Percentiles rank a stretch among this genome's conserved stretches.
These are phyloP conservation scores for Caerostris extrusa DNA, from an alignment of 1,140 invertebrate genomes.

Conservation along the genomic window DNA sequence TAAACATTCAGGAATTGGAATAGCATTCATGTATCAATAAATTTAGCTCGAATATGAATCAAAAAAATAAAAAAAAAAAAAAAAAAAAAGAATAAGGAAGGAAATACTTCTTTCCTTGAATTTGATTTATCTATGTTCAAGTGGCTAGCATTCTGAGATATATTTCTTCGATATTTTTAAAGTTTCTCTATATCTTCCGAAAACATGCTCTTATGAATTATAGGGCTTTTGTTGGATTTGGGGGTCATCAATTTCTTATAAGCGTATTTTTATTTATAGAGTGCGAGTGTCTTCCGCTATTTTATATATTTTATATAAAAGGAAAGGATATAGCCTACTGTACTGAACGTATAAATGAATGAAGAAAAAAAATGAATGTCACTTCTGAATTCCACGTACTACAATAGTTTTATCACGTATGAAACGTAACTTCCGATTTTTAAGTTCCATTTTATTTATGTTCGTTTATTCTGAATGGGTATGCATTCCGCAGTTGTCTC, in stretches of 20 bases:
- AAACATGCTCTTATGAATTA: background rate
- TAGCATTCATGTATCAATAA: conserved; percentile 31
- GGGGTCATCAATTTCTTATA: conserved; percentile 58
- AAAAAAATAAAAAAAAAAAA: background rate
- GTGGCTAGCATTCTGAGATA: background rate
- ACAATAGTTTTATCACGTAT: conserved; percentile 71
- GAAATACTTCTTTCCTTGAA: background rate
- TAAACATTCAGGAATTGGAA: background rate
- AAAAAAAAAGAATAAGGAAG: no score
- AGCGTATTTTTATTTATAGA: conserved; percentile 56
- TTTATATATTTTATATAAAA: conserved; percentile 60
- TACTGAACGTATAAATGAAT: conserved; percentile 21
- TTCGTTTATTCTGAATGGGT: conserved; percentile 61
- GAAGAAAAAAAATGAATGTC: conserved; percentile 41
- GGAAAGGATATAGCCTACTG: background rate
- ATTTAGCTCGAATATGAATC: background rate
- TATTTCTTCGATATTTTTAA: background rate
- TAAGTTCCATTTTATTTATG: conserved; percentile 48
- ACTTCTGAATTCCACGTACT: conserved; percentile 64
- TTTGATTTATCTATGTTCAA: conserved; percentile 55
- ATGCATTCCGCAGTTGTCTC: conserved; percentile 30
- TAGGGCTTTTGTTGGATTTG: conserved; percentile 6
- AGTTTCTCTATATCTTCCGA: background rate
- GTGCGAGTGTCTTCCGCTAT: conserved; percentile 36
- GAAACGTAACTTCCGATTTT: conserved; percentile 59